A percentile compares a stretch with the other conserved stretches of the same genome.
Evolutionary conservation across 2,888 invertebrate genomes (phyloP).

Genomic region (Trichopria drosophilae): DNA sequence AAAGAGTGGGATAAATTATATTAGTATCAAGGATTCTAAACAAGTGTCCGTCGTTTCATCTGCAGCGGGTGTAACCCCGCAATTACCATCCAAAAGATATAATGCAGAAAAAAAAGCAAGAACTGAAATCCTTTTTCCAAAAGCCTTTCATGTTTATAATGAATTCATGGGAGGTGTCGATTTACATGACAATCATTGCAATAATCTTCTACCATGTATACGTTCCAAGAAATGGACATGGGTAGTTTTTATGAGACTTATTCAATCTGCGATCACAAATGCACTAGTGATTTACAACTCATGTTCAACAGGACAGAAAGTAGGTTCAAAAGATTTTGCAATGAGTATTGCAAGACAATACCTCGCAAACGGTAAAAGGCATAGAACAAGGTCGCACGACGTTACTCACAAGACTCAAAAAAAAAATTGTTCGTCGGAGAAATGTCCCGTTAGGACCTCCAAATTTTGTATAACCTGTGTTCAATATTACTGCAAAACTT

Average conservation of each 20-base stretch:
- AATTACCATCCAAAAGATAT: constrained; percentile 1
- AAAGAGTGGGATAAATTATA: constrained; percentile 9
- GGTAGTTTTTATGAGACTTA: too few relatives aligned
- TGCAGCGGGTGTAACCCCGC: constrained; percentile 4
- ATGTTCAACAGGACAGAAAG: constrained; percentile 1
- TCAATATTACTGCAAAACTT: too few relatives aligned
- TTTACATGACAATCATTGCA: constrained; percentile 8
- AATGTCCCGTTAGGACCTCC: too few relatives aligned
- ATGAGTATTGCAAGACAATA: constrained; percentile 6
- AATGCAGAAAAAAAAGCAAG: constrained; percentile 1
- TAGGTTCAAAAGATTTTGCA: constrained; percentile 1
- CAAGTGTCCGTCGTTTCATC: constrained; percentile 6
- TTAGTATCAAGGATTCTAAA: constrained; percentile 5
- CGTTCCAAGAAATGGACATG: too few relatives aligned
- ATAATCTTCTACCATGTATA: constrained; percentile 1
- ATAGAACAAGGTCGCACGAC: constrained; percentile 1
- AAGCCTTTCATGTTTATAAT: constrained; percentile 1
- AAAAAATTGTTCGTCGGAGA: too few relatives aligned
- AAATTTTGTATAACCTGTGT: too few relatives aligned
- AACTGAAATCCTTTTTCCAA: constrained; percentile 5
- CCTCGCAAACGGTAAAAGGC: constrained; percentile 3
- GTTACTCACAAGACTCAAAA: not conserved
- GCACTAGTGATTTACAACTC: too few relatives aligned
- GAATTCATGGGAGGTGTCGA: too few relatives aligned
- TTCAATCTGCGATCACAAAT: too few relatives aligned